Evolutionary conservation across 1,140 invertebrate genomes (phyloP).

Genomic region (Aphaenogaster rudis): DNA sequence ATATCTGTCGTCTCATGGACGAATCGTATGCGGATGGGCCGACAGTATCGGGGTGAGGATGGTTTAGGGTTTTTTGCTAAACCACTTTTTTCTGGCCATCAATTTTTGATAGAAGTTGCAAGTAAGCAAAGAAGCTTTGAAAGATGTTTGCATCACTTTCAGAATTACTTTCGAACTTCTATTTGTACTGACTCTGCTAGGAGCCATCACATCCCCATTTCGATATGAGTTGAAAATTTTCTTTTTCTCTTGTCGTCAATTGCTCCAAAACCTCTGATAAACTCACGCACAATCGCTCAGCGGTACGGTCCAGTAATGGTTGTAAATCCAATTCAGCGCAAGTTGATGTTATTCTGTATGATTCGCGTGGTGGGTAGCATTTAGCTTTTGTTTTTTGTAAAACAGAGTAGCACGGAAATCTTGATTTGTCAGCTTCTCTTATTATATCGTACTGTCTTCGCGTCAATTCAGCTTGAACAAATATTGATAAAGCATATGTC

Average conservation of each 20-base stretch:
- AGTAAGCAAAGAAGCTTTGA: not conserved
- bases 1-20: not conserved
- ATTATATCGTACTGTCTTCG: not conserved
- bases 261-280: not conserved
- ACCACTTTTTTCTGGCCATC: not conserved
- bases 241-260: not conserved
- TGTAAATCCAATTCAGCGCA: not conserved
- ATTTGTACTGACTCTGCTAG: not conserved
- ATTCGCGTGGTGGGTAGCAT: not conserved
- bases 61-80: constrained; percentile 15
- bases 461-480: not conserved
- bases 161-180: not conserved
- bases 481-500: not conserved
- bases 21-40: constrained; percentile 17
- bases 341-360: not conserved
- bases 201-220: not conserved
- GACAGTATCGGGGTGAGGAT: constrained; percentile 19
- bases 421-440: not conserved
- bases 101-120: not conserved
- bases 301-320: not conserved
- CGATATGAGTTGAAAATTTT: not conserved
- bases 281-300: not conserved
- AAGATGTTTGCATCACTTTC: not conserved
- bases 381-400: not conserved
- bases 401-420: not conserved